Conservation (phyloP, 2,888 invertebrate species). For the Drosophila phalerata region DNA sequence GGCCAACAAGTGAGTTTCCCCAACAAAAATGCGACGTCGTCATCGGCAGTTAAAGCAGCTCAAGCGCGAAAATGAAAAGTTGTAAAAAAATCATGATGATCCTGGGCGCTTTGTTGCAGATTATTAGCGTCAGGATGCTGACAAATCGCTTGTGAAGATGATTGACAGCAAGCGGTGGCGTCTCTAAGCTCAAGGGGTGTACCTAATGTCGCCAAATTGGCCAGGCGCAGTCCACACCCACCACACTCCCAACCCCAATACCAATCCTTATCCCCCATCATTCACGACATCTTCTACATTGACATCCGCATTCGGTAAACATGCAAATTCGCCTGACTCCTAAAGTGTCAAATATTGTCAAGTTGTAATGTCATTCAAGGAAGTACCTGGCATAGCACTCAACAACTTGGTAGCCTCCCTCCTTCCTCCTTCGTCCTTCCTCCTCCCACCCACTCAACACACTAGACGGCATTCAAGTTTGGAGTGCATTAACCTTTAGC, state of each 20-base stretch:
- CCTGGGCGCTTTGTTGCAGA: conserved; percentile 63
- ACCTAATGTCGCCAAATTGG: conserved; percentile 32
- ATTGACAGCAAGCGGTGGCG: conserved; percentile 60
- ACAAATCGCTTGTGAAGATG: conserved; percentile 80
- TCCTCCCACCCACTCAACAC: background rate
- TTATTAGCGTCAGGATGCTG: conserved; percentile 75
- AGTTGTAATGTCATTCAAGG: conserved; percentile 45
- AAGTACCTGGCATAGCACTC: conserved; percentile 39
- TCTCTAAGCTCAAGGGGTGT: background rate
- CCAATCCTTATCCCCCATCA: no score
- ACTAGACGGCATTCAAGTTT: conserved; percentile 50
- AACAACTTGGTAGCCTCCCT: conserved; percentile 2
- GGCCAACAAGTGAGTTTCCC: background rate
- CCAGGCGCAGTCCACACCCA: conserved; percentile 7
- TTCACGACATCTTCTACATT: conserved; percentile 1
- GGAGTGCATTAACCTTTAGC: conserved; percentile 75
- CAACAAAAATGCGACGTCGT: conserved; percentile 27
- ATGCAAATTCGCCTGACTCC: conserved; percentile 43
- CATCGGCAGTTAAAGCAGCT: conserved; percentile 71
- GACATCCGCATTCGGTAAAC: conserved; percentile 35
- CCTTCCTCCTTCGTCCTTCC: background rate
- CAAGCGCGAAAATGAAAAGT: conserved; percentile 79
- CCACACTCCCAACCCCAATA: background rate
- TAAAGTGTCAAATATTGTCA: conserved; percentile 57
- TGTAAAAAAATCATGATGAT: conserved; percentile 78